Evolutionary conservation across 2,113 vertebrate genomes (phyloP), one percentile per base, ranked within the genome.

Genomic region (Stigmatopora argus): DNA sequence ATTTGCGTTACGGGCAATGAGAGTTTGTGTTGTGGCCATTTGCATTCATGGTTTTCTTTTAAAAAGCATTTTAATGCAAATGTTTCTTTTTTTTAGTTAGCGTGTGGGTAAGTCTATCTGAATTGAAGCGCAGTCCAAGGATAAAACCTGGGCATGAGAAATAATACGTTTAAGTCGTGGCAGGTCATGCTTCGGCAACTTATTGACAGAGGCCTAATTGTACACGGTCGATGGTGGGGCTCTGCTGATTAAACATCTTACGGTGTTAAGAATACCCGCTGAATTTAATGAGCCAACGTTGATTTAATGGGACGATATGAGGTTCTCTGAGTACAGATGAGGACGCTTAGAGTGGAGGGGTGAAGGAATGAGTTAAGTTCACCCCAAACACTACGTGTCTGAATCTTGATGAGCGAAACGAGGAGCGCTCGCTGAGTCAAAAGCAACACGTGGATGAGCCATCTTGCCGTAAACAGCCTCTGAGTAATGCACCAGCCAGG

Each of bases 401-500:
- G 81, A 85, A 71, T 86, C 65, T 77, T 76, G 74, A 86, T 83
- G 70, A 86, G 80, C 67, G 34, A 65, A 73, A 23, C 48, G 72
- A 74, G 71, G 63, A 74, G 61, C 77, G 74, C 74, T 70, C 56
- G 44, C 74, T 90, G 86, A 89, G 79, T 89, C 88, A 89, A 70
- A 26, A 49, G 72, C 75, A 73, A 78, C 83, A 76, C 79, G 72
- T 77, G 80, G 72, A 73, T 75, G 49, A 74, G 65, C 45, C 60
- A 17, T 55, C 65, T 72, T 70, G 31, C 61, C 68, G 79, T 75
- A 85, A 87, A 83, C 84, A 84, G 77, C 75, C 64, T 72, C 72
- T 79, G 81, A 87, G 77, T 82, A 75, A 82, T 73, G 70, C 70
- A 70, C 64, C 67, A 64, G 70, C 66, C 64, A 53, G 73, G 66